Evolutionary conservation across 2,113 vertebrate genomes (phyloP).

Genomic region (Neolamprologus hecqui): DNA sequence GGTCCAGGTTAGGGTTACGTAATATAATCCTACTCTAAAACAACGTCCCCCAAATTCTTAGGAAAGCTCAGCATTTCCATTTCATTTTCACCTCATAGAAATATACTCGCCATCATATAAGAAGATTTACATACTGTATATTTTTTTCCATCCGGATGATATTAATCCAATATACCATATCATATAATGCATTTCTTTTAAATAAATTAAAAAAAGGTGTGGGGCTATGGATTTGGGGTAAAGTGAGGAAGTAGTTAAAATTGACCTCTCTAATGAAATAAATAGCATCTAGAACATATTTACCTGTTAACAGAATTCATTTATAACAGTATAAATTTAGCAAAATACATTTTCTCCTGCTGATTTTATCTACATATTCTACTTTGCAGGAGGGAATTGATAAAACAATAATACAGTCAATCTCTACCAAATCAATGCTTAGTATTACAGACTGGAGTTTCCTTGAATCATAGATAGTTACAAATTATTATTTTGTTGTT

Average conservation of each 20-base stretch:
- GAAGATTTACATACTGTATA: constrained; percentile 36
- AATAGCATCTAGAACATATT: constrained; percentile 57
- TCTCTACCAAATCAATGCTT: constrained; percentile 68
- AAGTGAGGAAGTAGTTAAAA: constrained; percentile 45
- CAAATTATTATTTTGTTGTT: constrained; percentile 7
- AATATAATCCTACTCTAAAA: constrained; percentile 27
- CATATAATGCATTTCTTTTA: constrained; percentile 45
- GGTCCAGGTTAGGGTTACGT: constrained; percentile 8
- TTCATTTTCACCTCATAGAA: constrained; percentile 41
- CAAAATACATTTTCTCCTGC: constrained; percentile 75
- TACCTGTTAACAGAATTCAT: constrained; percentile 51
- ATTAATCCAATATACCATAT: constrained; percentile 41
- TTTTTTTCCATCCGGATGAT: constrained; percentile 21
- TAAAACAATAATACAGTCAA: constrained; percentile 68
- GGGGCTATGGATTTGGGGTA: constrained; percentile 10
- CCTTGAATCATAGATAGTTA: constrained; percentile 51
- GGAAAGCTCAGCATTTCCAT: constrained; percentile 23
- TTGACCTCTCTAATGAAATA: constrained; percentile 58
- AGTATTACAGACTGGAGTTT: constrained; percentile 64
- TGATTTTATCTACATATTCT: constrained; percentile 73
- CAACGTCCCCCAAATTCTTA: neutral
- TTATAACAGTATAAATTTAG: constrained; percentile 74
- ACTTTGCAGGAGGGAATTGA: constrained; percentile 67
- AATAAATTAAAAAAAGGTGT: constrained; percentile 37
- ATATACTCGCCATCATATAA: constrained; percentile 46